A percentile compares a stretch with the other conserved stretches of the same genome.
These are phyloP conservation scores for Menidia beryllina DNA, from an alignment of 2,113 vertebrate genomes.

Conservation along the genomic window DNA sequence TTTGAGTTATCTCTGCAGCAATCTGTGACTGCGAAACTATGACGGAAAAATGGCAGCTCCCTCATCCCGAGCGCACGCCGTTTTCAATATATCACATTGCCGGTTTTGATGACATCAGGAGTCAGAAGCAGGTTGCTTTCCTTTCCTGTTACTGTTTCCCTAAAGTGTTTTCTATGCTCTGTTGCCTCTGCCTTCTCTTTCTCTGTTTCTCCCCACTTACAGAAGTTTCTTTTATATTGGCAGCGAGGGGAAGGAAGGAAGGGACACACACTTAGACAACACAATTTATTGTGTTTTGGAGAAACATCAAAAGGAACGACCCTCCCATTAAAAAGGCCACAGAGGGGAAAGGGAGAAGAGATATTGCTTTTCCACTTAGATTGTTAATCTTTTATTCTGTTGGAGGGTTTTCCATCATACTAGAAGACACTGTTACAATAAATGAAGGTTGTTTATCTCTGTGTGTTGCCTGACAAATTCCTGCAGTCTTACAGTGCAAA, in stretches of 20 bases:
- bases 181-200: slow-evolving; percentile 7
- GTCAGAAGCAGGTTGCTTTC: not conserved
- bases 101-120: slow-evolving; percentile 3
- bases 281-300: slow-evolving; percentile 78
- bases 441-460: slow-evolving; percentile 21
- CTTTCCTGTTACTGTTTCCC: slow-evolving; percentile 21
- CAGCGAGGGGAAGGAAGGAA: slow-evolving; percentile 74
- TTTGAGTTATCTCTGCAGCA: not conserved
- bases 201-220: slow-evolving; percentile 59
- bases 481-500: not conserved
- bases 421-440: slow-evolving; percentile 25
- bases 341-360: slow-evolving; percentile 53
- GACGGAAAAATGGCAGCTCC: not conserved
- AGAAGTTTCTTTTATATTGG: slow-evolving; percentile 71
- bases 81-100: slow-evolving; percentile 5
- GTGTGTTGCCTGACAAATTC: slow-evolving; percentile 8
- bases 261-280: slow-evolving; percentile 62
- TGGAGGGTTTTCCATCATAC: slow-evolving; percentile 56
- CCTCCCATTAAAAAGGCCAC: slow-evolving; percentile 77
- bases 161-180: slow-evolving; percentile 19
- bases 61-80: not conserved
- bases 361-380: slow-evolving; percentile 79
- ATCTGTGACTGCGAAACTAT: not conserved
- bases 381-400: slow-evolving; percentile 71
- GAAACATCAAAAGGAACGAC: slow-evolving; percentile 77